Percentiles rank a stretch among this genome's conserved stretches.
phyloP scores from a whole-genome alignment of 2,888 invertebrate genomes.

The Nephrotoma flavescens region DNA sequence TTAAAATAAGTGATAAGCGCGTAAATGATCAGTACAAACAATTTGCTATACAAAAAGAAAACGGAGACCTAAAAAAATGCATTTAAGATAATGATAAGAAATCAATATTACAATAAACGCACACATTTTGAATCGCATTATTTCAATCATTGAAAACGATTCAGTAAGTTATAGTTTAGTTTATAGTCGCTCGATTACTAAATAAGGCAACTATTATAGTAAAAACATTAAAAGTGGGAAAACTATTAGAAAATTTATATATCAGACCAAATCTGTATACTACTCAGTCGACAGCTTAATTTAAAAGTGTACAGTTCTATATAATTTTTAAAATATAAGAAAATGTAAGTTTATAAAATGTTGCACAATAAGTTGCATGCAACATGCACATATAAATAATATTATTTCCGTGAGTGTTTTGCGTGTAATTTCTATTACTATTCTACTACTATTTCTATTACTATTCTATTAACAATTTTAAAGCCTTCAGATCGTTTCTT shows the following conservation, averaged over 20 bases:
- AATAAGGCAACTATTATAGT: background rate
- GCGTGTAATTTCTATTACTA: too few species aligned
- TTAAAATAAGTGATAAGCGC: background rate
- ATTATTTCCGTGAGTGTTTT: background rate
- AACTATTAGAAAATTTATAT: background rate
- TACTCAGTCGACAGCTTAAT: background rate
- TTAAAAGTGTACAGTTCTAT: background rate
- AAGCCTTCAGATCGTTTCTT: background rate
- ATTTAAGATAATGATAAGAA: background rate
- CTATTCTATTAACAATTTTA: background rate
- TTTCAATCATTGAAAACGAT: background rate
- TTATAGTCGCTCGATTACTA: background rate
- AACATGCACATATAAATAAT: background rate
- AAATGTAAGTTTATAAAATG: background rate
- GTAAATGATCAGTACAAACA: background rate
- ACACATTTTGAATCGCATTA: background rate
- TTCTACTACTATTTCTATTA: too few species aligned
- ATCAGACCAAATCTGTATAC: background rate
- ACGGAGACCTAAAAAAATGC: background rate
- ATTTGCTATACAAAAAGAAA: background rate
- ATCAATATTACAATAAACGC: background rate
- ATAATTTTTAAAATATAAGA: background rate
- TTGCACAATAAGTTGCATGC: background rate
- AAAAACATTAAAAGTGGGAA: background rate
- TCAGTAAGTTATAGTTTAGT: background rate